A percentile compares a stretch with the other conserved stretches of the same genome.
Evolutionary conservation across 2,888 invertebrate genomes (phyloP).

Genomic region (Habrosyne pyritoides): DNA sequence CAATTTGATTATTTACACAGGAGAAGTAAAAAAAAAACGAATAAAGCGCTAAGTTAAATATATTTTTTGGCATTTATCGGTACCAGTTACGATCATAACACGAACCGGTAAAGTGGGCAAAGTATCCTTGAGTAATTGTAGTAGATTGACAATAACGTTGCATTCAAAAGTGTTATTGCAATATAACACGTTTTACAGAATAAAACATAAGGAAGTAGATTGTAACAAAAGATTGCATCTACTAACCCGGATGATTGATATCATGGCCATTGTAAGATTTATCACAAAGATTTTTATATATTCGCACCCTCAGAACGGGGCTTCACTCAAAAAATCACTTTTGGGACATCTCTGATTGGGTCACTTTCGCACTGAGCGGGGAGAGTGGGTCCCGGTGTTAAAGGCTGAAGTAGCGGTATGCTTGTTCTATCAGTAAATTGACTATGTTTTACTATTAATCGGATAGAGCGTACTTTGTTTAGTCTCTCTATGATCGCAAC

Average conservation of each 20-base stretch:
- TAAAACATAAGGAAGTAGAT: not conserved
- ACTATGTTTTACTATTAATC: too few species aligned
- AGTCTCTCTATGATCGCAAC: too few species aligned
- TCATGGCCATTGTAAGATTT: not conserved
- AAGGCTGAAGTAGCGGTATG: too few species aligned
- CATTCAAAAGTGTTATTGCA: not conserved
- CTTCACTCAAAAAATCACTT: too few species aligned
- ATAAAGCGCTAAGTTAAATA: too few species aligned
- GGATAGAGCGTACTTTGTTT: too few species aligned
- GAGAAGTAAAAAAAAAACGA: too few species aligned
- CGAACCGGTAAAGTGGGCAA: not conserved
- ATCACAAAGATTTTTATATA: not conserved
- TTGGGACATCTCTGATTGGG: too few species aligned
- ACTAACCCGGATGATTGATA: not conserved
- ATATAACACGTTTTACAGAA: not conserved
- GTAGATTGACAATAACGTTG: conserved; percentile 6
- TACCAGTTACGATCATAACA: not conserved
- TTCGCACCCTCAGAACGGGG: not conserved
- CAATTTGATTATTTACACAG: too few species aligned
- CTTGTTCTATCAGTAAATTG: too few species aligned
- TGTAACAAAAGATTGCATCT: not conserved
- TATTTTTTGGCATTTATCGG: not conserved
- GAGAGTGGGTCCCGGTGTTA: too few species aligned
- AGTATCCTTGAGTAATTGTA: not conserved
- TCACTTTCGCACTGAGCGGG: too few species aligned